A percentile compares a stretch with the other conserved stretches of the same genome.
Conservation (phyloP, 2,888 invertebrate species). For the Gymnocheta viridis region DNA sequence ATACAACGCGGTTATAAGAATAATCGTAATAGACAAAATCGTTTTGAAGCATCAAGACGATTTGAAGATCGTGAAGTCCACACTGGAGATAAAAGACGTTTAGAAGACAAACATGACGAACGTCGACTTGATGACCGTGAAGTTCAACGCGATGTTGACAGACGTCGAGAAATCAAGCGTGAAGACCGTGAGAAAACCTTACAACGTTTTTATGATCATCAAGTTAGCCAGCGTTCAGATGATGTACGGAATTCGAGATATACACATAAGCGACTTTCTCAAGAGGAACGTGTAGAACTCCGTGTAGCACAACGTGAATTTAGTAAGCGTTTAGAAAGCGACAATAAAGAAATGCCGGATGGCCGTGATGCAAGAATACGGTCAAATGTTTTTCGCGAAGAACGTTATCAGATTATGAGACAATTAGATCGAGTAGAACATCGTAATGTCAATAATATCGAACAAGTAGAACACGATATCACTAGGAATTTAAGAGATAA, state of each 20-base stretch:
- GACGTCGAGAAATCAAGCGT: not conserved
- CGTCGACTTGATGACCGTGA: not conserved
- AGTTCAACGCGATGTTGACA: not conserved
- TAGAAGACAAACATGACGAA: not conserved
- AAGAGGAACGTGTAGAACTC: constrained; percentile 16
- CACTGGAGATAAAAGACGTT: not conserved
- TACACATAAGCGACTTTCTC: too few relatives aligned
- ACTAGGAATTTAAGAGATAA: not conserved
- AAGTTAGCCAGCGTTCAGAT: not conserved
- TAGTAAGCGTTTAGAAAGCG: not conserved
- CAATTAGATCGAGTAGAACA: not conserved
- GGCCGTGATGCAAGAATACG: not conserved
- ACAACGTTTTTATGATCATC: not conserved
- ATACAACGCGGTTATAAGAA: not conserved
- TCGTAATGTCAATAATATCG: constrained; percentile 17
- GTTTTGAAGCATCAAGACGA: not conserved
- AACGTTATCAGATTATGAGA: not conserved
- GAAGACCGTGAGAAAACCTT: not conserved
- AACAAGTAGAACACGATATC: not conserved
- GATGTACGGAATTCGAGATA: too few relatives aligned
- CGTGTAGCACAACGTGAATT: not conserved
- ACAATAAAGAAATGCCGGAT: not conserved
- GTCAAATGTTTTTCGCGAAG: not conserved
- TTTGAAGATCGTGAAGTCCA: not conserved
- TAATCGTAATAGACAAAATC: not conserved